Conservation (phyloP, 2,113 vertebrate genomes). For the Galbula dea region DNA sequence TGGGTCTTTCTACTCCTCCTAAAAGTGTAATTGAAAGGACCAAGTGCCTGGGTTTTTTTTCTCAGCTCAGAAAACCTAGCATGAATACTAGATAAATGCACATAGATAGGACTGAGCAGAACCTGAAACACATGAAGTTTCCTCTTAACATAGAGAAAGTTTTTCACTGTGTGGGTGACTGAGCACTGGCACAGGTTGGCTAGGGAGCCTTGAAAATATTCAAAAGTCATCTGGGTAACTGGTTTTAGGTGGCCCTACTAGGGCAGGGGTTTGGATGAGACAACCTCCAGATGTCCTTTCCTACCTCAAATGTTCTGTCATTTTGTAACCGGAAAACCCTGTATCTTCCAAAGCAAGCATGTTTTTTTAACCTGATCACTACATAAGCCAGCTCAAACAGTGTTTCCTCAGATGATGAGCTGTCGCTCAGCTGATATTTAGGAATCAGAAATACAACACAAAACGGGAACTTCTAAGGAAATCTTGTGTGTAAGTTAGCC, state of each 20-base stretch:
- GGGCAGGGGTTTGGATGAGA: background rate
- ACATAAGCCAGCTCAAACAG: background rate
- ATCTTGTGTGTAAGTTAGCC: background rate
- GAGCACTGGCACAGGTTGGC: background rate
- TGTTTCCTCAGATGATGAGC: background rate
- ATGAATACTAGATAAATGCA: background rate
- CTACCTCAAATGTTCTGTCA: background rate
- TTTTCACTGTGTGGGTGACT: background rate
- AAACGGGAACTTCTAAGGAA: background rate
- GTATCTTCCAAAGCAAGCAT: background rate
- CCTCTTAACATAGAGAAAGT: background rate
- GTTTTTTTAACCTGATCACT: background rate
- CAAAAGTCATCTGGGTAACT: background rate
- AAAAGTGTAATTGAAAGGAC: background rate
- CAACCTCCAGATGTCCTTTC: background rate
- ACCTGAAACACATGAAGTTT: background rate
- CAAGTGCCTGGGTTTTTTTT: fast-evolving
- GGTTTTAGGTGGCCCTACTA: background rate
- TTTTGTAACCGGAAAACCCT: background rate
- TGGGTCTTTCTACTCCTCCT: background rate
- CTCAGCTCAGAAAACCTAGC: background rate
- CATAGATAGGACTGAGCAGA: background rate
- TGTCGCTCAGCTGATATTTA: background rate
- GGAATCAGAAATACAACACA: background rate
- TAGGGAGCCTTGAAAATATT: background rate